Percentiles rank a stretch among this genome's conserved stretches.
Conservation (phyloP, 2,797 vertebrate species). For the Propithecus perrieri region DNA sequence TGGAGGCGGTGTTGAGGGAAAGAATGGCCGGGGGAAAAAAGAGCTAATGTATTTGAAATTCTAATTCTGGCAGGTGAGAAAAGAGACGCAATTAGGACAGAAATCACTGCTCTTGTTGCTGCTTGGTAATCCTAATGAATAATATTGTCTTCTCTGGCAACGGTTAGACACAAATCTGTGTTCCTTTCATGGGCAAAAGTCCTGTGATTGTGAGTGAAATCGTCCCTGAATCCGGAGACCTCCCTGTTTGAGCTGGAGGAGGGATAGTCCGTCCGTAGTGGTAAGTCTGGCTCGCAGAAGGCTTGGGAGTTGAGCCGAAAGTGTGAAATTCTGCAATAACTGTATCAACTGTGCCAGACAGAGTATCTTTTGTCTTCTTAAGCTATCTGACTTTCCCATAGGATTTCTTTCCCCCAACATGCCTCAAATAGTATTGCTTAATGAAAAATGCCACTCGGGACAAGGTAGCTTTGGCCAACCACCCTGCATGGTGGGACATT, state of each 20-base stretch:
- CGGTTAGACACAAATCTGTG: neutral
- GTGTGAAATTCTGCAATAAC: slow-evolving; percentile 68
- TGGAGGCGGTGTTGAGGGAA: neutral
- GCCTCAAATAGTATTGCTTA: slow-evolving; percentile 41
- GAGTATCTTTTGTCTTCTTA: slow-evolving; percentile 57
- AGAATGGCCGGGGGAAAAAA: neutral
- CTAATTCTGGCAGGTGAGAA: slow-evolving; percentile 48
- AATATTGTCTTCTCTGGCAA: neutral
- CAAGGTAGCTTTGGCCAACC: slow-evolving; percentile 6
- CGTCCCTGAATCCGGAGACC: neutral
- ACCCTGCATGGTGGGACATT: neutral
- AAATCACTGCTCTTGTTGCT: neutral
- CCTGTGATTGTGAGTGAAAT: neutral
- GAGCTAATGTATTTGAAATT: slow-evolving; percentile 16
- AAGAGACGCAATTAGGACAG: neutral
- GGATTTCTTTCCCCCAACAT: slow-evolving; percentile 4
- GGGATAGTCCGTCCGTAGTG: neutral
- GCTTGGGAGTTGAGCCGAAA: slow-evolving; percentile 15
- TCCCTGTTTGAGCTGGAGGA: slow-evolving; percentile 10
- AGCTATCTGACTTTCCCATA: slow-evolving; percentile 60
- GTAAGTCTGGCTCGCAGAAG: slow-evolving; percentile 30
- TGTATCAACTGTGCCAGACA: slow-evolving; percentile 51
- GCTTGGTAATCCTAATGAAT: neutral
- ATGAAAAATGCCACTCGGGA: slow-evolving; percentile 51
- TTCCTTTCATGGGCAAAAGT: neutral